phyloP scores from a whole-genome alignment of 2,888 invertebrate genomes.

The Zaprionus lineosus region DNA sequence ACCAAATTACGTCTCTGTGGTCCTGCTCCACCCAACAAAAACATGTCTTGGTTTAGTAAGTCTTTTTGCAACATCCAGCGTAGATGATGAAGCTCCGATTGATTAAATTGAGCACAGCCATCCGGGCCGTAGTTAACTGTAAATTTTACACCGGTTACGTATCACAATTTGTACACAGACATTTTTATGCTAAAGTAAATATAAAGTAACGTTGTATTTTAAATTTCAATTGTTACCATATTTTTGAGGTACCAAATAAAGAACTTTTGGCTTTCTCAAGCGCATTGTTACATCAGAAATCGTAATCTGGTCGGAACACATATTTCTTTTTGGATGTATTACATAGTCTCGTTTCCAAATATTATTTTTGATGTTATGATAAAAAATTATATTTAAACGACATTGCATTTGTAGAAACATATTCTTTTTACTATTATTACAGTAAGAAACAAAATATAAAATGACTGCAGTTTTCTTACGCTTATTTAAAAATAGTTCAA shows the following conservation, averaged over 20 bases:
- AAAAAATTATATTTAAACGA: too few species aligned
- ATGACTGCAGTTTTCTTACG: too few species aligned
- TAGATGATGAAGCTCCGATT: conserved; percentile 90
- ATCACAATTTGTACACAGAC: too few species aligned
- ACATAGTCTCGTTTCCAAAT: conserved; percentile 33
- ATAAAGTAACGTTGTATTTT: too few species aligned
- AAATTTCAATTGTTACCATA: too few species aligned
- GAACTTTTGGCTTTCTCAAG: conserved; percentile 86
- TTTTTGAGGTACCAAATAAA: conserved; percentile 90
- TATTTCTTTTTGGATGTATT: conserved; percentile 23
- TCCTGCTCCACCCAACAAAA: conserved; percentile 95
- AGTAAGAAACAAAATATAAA: too few species aligned
- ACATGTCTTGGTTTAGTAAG: conserved; percentile 95
- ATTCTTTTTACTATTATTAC: too few species aligned
- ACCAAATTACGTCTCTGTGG: conserved; percentile 90
- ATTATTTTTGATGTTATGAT: conserved; percentile 31
- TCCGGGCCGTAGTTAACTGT: conserved; percentile 82
- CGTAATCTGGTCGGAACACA: conserved; percentile 85
- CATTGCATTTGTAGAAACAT: too few species aligned
- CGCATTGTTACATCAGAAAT: conserved; percentile 90
- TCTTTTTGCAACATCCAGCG: conserved; percentile 99
- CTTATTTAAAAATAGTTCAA: too few species aligned
- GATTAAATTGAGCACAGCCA: conserved; percentile 86
- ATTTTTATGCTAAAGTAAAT: conserved; percentile 6
- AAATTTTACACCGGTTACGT: too few species aligned